phyloP scores from a whole-genome alignment of 2,888 invertebrate genomes.

The Mesorhabditis spiculigera region DNA sequence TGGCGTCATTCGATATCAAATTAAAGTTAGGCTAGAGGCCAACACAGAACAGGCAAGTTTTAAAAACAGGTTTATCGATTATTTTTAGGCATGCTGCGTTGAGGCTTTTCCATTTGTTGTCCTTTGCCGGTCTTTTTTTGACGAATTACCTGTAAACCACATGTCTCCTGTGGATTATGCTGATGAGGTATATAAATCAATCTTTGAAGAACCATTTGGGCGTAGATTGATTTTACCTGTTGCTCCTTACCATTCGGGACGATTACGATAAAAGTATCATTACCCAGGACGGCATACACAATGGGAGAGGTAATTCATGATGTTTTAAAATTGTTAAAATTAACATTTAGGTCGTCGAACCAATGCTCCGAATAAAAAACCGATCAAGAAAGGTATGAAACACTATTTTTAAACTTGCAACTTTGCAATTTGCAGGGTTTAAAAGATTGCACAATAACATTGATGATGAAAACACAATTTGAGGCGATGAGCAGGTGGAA shows the following conservation, averaged over 20 bases:
- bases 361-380: constrained; percentile 44
- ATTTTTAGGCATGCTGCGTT: constrained; percentile 41
- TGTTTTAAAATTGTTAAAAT: background rate
- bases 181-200: constrained; percentile 26
- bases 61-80: background rate
- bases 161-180: constrained; percentile 53
- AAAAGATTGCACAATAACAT: constrained; percentile 45
- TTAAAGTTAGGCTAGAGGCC: constrained; percentile 41
- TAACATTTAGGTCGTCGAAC: constrained; percentile 37
- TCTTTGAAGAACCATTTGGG: background rate
- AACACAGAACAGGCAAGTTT: constrained; percentile 47
- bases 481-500: constrained; percentile 34
- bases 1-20: constrained; percentile 51
- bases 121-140: constrained; percentile 50
- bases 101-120: constrained; percentile 54
- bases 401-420: background rate
- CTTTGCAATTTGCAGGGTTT: constrained; percentile 21
- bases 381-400: constrained; percentile 37
- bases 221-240: constrained; percentile 53
- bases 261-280: constrained; percentile 44
- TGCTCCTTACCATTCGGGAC: constrained; percentile 55
- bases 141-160: constrained; percentile 48
- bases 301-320: constrained; percentile 46
- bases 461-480: constrained; percentile 52
- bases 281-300: constrained; percentile 48